Conservation (phyloP, 2,113 vertebrate genomes). For the Ceratotherium simum region DNA sequence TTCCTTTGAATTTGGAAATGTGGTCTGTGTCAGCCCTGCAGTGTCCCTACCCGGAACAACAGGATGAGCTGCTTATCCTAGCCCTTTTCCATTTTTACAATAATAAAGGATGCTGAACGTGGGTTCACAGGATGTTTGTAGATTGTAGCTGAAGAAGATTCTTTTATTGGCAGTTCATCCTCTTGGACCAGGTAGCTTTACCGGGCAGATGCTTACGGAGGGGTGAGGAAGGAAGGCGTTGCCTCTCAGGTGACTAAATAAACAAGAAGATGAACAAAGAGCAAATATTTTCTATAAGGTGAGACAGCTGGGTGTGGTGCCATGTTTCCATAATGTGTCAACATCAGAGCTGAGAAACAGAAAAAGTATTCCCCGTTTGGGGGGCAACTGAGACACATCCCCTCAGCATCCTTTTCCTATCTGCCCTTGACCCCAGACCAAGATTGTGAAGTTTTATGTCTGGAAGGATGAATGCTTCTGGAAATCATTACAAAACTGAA, state of each 20-base stretch:
- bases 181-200: not conserved
- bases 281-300: not conserved
- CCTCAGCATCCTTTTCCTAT: not conserved
- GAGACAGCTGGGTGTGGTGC: not conserved
- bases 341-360: constrained; percentile 21
- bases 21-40: not conserved
- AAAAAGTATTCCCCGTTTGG: not conserved
- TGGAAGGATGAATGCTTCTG: constrained; percentile 66
- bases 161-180: not conserved
- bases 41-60: not conserved
- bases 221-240: not conserved
- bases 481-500: constrained; percentile 73
- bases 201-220: not conserved
- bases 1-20: not conserved
- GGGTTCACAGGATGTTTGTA: not conserved
- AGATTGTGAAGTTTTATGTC: constrained; percentile 58
- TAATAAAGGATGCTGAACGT: not conserved
- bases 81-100: not conserved
- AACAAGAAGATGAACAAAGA: not conserved
- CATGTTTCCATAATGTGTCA: not conserved
- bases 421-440: not conserved
- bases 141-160: not conserved
- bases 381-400: not conserved
- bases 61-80: not conserved
- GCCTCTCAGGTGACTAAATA: not conserved